Base-by-base conservation (phyloP, 2,797 vertebrate species). In the Carapus acus region DNA sequence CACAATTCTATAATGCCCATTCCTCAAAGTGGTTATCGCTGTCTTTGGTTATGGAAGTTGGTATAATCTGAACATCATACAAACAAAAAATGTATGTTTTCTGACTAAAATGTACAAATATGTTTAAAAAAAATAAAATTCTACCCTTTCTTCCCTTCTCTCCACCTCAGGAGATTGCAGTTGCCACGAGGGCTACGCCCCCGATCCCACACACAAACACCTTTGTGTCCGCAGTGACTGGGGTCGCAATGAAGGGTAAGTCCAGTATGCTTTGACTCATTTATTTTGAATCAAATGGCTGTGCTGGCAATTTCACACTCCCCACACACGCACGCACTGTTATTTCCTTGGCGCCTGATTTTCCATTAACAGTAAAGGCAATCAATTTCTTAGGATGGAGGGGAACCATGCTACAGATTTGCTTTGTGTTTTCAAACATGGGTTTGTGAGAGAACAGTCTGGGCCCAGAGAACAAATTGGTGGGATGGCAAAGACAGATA, bases 201-300 rank as follows among this genome's bases (percentile, higher is more conserved):
- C 94, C 0, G 96, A 99, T 81, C 92, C 93, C 0, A 87, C 89
- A 29, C 92, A 99, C 63, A 88, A 87, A 47, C 94, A 99, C 79
- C 85, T 98, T 59, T 99, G 96, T 33, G 74, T 96, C 34, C 93
- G 96, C 52, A 97, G 87, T 1, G 93, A 98, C 85, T 99, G 96
- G 96, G 94, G 93, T 47, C 93, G 93, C 64, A 99, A 96, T 1
- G 94, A 98, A 82, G 96, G 96, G 96, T 98, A 82, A 90, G 92
- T 71, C 41, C 29, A 38, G 8, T 48, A 44, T 56, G 51, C 56
- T 49, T 14, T 2, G 53, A 45, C 40, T 50, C 29, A 27, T 36
- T 36, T 36, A 36, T 36, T 36, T 15, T 36, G 2, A 36, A 36
- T 15, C 2, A 20, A 43, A 42, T 14, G 41, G 48, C 55, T 38